These are phyloP conservation scores for Drosophila serrata DNA, from an alignment of 1,140 invertebrate species.

Conservation along the genomic window DNA sequence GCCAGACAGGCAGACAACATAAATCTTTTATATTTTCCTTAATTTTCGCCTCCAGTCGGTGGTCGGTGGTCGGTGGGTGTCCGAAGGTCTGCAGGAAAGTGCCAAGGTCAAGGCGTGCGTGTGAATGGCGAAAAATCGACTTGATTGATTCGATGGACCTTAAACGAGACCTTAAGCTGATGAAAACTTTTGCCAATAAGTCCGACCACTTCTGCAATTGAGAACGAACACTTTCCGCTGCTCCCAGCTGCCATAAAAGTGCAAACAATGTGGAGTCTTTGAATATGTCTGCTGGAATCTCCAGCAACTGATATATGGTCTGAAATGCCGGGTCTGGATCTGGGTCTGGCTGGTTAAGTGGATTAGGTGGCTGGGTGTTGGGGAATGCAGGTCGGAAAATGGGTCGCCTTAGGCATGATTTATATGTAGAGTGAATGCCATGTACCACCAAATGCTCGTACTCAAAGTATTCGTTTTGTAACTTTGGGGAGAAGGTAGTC, in stretches of 20 bases:
- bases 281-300: constrained; percentile 61
- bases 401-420: constrained; percentile 42
- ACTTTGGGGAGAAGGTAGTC: not conserved
- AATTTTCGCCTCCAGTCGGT: constrained; percentile 14
- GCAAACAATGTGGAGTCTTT: constrained; percentile 44
- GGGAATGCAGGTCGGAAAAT: constrained; percentile 32
- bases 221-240: constrained; percentile 20
- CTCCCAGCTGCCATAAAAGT: constrained; percentile 69
- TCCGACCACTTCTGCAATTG: constrained; percentile 18
- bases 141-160: constrained; percentile 63
- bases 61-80: constrained; percentile 1
- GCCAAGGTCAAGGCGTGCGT: constrained; percentile 76
- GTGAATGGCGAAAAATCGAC: constrained; percentile 55
- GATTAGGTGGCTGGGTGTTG: constrained; percentile 29
- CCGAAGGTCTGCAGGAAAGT: constrained; percentile 20
- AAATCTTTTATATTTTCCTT: constrained; percentile 60
- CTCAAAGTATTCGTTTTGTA: not conserved
- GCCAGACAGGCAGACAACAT: constrained; percentile 68
- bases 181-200: constrained; percentile 58
- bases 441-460: not conserved
- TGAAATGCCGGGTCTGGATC: constrained; percentile 25
- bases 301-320: constrained; percentile 36
- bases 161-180: constrained; percentile 27
- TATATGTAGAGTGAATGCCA: constrained; percentile 20
- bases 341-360: constrained; percentile 34